Percentiles rank a stretch among this genome's conserved stretches.
Evolutionary conservation across 1,140 invertebrate species (phyloP).

Genomic region (Magallana gigas): DNA sequence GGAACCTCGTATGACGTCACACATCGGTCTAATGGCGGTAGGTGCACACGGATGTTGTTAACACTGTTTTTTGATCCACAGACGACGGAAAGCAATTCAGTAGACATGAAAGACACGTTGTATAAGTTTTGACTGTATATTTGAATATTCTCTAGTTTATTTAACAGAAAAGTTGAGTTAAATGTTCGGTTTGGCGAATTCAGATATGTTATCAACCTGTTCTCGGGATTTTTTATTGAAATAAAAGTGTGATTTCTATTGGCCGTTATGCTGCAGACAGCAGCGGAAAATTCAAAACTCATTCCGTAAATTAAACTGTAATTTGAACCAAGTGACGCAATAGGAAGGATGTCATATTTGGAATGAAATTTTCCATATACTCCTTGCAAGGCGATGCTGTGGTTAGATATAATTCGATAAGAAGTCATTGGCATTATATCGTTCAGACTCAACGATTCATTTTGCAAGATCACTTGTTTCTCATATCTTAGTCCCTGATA

Average conservation of each 20-base stretch:
- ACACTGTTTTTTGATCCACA: not conserved
- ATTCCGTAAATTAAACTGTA: not conserved
- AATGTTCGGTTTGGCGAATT: not conserved
- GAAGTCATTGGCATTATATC: not conserved
- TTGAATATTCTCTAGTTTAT: not conserved
- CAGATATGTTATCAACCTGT: not conserved
- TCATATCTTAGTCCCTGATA: not conserved
- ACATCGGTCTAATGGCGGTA: not conserved
- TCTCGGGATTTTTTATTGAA: not conserved
- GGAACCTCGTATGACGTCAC: slow-evolving; percentile 1
- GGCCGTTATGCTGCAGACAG: not conserved
- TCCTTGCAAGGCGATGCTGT: not conserved
- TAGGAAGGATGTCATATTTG: not conserved
- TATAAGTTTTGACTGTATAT: not conserved
- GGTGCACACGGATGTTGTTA: not conserved
- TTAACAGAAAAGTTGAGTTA: not conserved
- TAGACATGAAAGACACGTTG: not conserved
- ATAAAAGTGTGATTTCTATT: not conserved
- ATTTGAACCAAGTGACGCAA: not conserved
- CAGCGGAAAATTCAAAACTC: not conserved
- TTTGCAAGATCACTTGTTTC: not conserved
- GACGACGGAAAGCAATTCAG: not conserved
- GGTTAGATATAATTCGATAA: not conserved
- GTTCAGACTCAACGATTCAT: not conserved
- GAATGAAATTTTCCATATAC: not conserved